Percentiles rank a stretch among this genome's conserved stretches.
These are phyloP conservation scores for Oligia strigilis DNA, from an alignment of 2,888 invertebrate species.

Conservation along the genomic window DNA sequence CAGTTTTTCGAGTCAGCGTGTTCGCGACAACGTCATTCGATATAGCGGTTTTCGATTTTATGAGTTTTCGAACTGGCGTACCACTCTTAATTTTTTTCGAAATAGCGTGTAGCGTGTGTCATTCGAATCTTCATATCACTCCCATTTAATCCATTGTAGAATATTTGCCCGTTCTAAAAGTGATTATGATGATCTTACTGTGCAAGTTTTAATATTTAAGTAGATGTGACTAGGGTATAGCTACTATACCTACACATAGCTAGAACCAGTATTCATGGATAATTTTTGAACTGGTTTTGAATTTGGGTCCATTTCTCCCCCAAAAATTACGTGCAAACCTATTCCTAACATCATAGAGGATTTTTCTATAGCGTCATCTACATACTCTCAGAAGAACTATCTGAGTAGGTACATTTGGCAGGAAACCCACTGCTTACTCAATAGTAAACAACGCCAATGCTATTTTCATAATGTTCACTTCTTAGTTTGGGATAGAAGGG, in stretches of 20 bases:
- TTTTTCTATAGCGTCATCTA: slow-evolving; percentile 23
- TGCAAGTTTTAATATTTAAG: neutral
- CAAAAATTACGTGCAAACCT: neutral
- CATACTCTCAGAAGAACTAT: neutral
- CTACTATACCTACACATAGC: neutral
- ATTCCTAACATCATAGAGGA: neutral
- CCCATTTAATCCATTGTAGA: neutral
- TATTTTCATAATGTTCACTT: neutral
- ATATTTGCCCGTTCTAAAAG: neutral
- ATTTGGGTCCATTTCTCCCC: neutral
- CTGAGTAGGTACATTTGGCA: neutral
- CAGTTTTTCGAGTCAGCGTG: too few relatives aligned
- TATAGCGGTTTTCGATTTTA: too few relatives aligned
- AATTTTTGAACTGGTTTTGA: neutral
- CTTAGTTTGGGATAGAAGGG: neutral
- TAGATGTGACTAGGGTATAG: neutral
- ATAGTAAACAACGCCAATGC: neutral
- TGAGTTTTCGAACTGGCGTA: too few relatives aligned
- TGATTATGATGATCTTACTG: neutral
- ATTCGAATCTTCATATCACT: too few relatives aligned
- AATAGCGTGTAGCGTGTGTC: too few relatives aligned
- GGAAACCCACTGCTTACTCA: neutral
- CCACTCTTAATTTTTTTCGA: too few relatives aligned
- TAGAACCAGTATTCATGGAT: neutral
- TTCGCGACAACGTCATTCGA: too few relatives aligned